phyloP scores from a whole-genome alignment of 1,140 invertebrate genomes.

The Teleopsis dalmanni region DNA sequence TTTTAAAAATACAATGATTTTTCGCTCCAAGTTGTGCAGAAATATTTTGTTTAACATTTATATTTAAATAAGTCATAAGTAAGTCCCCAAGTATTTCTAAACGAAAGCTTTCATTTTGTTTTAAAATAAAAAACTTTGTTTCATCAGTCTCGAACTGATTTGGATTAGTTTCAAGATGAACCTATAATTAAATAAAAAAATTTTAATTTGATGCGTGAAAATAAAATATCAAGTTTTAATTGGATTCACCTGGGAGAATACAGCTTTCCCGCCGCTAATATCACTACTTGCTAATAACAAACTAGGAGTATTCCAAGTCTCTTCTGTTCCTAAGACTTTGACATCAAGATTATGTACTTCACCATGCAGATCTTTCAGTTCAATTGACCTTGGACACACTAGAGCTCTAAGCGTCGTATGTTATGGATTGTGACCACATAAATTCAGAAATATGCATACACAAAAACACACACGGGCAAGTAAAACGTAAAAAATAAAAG shows the following conservation, averaged over 20 bases:
- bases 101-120: constrained; percentile 57
- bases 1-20: constrained; percentile 51
- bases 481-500: neutral
- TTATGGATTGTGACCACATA: constrained; percentile 12
- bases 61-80: constrained; percentile 57
- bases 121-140: constrained; percentile 52
- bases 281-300: constrained; percentile 62
- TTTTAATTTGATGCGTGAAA: neutral
- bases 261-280: constrained; percentile 57
- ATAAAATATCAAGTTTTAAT: neutral
- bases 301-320: constrained; percentile 77
- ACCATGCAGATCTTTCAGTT: constrained; percentile 57
- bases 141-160: constrained; percentile 58
- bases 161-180: constrained; percentile 59
- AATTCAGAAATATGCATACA: constrained; percentile 6
- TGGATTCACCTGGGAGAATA: constrained; percentile 73
- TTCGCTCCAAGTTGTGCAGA: neutral
- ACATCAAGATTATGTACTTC: constrained; percentile 62
- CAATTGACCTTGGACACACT: constrained; percentile 47
- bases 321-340: constrained; percentile 69
- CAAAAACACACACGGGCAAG: constrained; percentile 1
- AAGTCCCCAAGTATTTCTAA: constrained; percentile 73
- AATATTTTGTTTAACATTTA: constrained; percentile 50
- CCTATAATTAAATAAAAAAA: constrained; percentile 37
- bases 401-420: constrained; percentile 36